A percentile compares a stretch with the other conserved stretches of the same genome.
These are phyloP conservation scores for Drosophila flavopinicola DNA, from an alignment of 2,888 invertebrate genomes.

Conservation along the genomic window DNA sequence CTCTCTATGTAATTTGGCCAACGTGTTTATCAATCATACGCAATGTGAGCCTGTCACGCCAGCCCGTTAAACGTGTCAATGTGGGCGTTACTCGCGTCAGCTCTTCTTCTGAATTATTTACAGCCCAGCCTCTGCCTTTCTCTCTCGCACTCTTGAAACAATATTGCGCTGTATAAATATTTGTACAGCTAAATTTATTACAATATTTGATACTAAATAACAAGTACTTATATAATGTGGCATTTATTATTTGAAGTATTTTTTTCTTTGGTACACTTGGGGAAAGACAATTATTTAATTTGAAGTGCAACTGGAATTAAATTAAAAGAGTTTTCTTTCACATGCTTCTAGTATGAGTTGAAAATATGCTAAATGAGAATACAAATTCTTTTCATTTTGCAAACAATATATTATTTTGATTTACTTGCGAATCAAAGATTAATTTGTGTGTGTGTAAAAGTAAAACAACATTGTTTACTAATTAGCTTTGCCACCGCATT, in stretches of 20 bases:
- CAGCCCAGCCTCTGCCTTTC: not conserved
- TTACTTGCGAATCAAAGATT: too few relatives aligned
- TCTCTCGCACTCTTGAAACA: not conserved
- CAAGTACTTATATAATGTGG: not conserved
- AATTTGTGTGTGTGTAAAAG: too few relatives aligned
- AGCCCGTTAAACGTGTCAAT: conserved; percentile 52
- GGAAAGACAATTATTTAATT: too few relatives aligned
- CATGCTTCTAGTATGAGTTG: too few relatives aligned
- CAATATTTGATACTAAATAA: not conserved
- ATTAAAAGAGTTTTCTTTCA: too few relatives aligned
- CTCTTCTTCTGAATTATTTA: conserved; percentile 13
- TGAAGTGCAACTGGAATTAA: too few relatives aligned
- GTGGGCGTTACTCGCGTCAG: conserved; percentile 54
- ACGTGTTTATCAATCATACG: conserved; percentile 77
- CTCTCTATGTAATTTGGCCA: conserved; percentile 53
- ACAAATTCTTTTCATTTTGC: not conserved
- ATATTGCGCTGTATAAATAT: not conserved
- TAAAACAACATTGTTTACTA: not conserved
- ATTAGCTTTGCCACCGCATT: conserved; percentile 8
- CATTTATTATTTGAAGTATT: not conserved
- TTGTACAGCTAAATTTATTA: conserved; percentile 1
- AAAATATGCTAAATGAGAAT: too few relatives aligned
- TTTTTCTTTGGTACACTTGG: not conserved
- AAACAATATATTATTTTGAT: not conserved
- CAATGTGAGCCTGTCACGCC: conserved; percentile 65